phyloP scores from a whole-genome alignment of 2,797 vertebrate genomes.

The Amblyopsis hoosieri region DNA sequence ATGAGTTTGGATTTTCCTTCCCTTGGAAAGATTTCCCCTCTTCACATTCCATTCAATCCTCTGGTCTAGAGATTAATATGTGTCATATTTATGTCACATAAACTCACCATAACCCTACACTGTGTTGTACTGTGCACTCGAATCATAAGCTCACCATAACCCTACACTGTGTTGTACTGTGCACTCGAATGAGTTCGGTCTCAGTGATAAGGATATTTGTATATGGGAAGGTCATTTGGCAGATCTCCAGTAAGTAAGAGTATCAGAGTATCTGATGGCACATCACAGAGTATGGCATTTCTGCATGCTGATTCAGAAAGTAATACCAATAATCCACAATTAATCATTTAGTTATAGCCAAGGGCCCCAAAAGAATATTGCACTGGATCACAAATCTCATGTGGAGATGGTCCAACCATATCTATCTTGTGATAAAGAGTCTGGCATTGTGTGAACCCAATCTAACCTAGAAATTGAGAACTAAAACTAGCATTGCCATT shows the following conservation, averaged over 20 bases:
- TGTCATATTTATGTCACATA: constrained; percentile 16
- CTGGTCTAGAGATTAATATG: constrained; percentile 14
- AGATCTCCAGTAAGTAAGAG: neutral
- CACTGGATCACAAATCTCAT: constrained; percentile 30
- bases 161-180: neutral
- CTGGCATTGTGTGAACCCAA: constrained; percentile 38
- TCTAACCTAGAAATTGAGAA: constrained; percentile 50
- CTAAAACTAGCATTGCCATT: constrained; percentile 57
- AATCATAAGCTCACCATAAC: neutral
- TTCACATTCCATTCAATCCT: constrained; percentile 35
- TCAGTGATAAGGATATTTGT: constrained; percentile 1
- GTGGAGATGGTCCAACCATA: constrained; percentile 26
- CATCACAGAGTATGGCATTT: neutral
- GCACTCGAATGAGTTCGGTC: neutral
- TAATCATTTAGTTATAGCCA: constrained; percentile 16
- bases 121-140: neutral
- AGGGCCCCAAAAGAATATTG: constrained; percentile 17
- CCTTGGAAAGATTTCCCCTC: constrained; percentile 17
- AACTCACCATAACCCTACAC: constrained; percentile 6
- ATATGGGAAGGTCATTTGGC: neutral
- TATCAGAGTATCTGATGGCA: neutral
- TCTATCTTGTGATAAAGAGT: constrained; percentile 47
- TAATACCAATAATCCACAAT: constrained; percentile 3
- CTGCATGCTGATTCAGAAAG: constrained; percentile 6
- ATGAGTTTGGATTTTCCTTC: constrained; percentile 46